Base-by-base conservation (phyloP, 2,113 vertebrate species). In the Kobus ellipsiprymnus region DNA sequence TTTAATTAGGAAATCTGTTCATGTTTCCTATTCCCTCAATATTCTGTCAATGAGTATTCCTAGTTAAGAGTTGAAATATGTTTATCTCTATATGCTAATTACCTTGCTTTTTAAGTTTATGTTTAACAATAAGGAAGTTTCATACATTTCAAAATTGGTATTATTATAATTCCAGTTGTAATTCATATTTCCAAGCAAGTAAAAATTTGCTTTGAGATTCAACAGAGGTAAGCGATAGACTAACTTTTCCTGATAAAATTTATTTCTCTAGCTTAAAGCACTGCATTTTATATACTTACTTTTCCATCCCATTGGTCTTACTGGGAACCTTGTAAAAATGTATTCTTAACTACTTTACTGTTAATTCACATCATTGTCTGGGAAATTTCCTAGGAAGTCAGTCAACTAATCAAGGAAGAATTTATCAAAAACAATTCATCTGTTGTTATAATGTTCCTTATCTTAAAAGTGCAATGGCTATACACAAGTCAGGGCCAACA, bases 131-230 rank as follows among this genome's bases (percentile, higher is more conserved):
- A 71, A 71, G 19, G n/a, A 40, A 81, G 90, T 94, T 96, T 85
- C 52, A 96, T 86, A 83, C 13, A 90, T 94, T 97, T 93, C 62
- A 93, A 83, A 64, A 86, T 29, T 80, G 33, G 64, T 71, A 36
- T 5, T 86, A 62, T 50, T 95, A 62, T 82, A 23, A 46, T 94
- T 97, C 67, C 17, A 96, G 29, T 94, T 91, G 91, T 60, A 92
- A 96, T 83, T 96, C 64, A 93, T 87, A 15, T 91, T 85, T 88
- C 9, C 9, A 88, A 87, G 57, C 83, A 97, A 91, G 77, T n/a
- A 90, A 90, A 96, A 96, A 36, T 33, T 90, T 52, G 21, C 33
- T 94, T 92, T 55, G 46, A 93, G 25, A 92, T 83, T 92, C 87
- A 95, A 48, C 0, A 95, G 46, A 30, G 96, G 67, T 87, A 96